Conservation (phyloP, 1,140 invertebrate species). For the Oreohelix idahoensis region DNA sequence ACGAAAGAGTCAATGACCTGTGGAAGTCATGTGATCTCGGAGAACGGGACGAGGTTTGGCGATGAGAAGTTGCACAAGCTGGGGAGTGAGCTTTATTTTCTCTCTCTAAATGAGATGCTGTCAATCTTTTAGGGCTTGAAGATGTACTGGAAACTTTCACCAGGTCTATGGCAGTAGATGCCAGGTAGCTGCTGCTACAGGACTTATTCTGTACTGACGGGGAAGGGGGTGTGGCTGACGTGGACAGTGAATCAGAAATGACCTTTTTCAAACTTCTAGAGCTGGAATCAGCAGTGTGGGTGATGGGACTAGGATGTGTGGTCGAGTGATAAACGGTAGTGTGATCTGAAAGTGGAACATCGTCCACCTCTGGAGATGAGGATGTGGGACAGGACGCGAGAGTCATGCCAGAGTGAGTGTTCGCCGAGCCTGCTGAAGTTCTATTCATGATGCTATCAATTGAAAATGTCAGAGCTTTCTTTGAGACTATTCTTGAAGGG, state of each 20-base stretch:
- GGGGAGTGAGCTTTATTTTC: not conserved
- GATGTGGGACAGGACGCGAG: not conserved
- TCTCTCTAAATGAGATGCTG: not conserved
- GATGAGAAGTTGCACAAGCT: not conserved
- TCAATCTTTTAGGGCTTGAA: not conserved
- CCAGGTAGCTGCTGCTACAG: not conserved
- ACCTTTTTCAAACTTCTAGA: not conserved
- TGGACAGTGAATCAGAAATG: not conserved
- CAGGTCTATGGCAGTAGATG: not conserved
- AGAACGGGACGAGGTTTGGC: not conserved
- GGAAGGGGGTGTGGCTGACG: not conserved
- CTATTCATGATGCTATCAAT: slow-evolving; percentile 30
- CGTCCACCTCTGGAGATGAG: not conserved
- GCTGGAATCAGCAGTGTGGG: not conserved
- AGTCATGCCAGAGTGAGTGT: not conserved
- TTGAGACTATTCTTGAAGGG: not conserved
- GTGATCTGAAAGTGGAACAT: not conserved
- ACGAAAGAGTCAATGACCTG: not conserved
- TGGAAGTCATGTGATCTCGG: not conserved
- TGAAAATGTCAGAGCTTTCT: slow-evolving; percentile 15
- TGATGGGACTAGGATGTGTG: not conserved
- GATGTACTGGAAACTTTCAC: not conserved
- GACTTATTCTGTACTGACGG: not conserved
- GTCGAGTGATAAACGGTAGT: not conserved
- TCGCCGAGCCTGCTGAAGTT: not conserved